These are phyloP conservation scores for Hippolais icterina DNA, from an alignment of 2,113 vertebrate species.

Conservation along the genomic window DNA sequence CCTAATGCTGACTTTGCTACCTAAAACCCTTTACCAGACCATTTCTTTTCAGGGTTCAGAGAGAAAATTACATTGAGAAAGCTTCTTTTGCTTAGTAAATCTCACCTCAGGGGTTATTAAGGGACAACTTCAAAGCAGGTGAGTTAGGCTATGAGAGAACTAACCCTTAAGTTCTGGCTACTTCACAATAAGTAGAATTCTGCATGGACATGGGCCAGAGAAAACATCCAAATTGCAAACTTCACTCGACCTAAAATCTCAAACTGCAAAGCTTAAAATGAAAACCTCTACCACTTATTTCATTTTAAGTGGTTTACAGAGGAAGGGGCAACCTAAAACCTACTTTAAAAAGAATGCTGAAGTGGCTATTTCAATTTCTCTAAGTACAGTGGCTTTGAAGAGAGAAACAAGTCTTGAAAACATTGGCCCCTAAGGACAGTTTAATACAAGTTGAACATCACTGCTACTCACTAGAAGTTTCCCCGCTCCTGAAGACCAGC, in stretches of 20 bases:
- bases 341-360: neutral
- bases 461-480: neutral
- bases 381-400: neutral
- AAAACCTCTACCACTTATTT: neutral
- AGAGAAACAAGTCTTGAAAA: neutral
- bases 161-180: neutral
- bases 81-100: neutral
- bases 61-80: neutral
- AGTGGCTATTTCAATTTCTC: neutral
- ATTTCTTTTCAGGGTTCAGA: neutral
- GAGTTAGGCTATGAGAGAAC: neutral
- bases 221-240: neutral
- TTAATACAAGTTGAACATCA: neutral
- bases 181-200: neutral
- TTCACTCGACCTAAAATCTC: neutral
- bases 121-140: neutral
- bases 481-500: neutral
- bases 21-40: neutral
- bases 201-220: fast-evolving
- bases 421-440: neutral
- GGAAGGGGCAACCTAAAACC: neutral
- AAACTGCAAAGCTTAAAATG: neutral
- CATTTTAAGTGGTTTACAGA: neutral
- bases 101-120: neutral
- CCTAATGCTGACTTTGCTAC: neutral